phyloP scores from a whole-genome alignment of 2,797 vertebrate species.

The Poeciliopsis turneri region DNA sequence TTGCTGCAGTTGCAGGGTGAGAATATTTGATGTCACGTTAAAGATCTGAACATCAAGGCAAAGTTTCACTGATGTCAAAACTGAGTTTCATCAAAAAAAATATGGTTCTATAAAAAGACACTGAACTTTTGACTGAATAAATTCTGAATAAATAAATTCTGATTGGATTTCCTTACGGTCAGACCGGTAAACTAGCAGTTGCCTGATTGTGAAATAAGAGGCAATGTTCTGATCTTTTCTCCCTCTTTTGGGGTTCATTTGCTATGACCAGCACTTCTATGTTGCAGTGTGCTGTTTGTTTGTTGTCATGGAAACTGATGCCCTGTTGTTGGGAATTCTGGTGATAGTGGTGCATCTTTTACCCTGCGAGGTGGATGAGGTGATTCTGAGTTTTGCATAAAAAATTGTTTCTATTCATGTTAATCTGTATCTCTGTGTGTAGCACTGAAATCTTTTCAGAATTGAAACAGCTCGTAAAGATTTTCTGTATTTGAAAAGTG shows the following conservation, averaged over 20 bases:
- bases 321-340: conserved; percentile 6
- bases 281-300: conserved; percentile 11
- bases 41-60: background rate
- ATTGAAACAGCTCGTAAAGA: conserved; percentile 12
- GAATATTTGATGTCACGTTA: background rate
- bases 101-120: background rate
- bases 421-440: background rate
- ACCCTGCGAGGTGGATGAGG: conserved; percentile 20
- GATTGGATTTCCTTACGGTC: background rate
- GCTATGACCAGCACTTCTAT: background rate
- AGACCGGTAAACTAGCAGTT: background rate
- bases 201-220: background rate
- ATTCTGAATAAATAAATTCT: background rate
- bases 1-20: background rate
- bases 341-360: background rate
- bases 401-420: background rate
- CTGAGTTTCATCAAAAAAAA: background rate
- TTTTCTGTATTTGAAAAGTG: conserved; percentile 4
- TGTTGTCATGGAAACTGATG: conserved; percentile 47
- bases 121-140: background rate
- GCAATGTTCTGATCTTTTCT: background rate
- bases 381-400: conserved; percentile 28
- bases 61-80: background rate
- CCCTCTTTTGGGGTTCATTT: background rate
- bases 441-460: conserved; percentile 19